Base-by-base conservation (phyloP, 2,113 vertebrate genomes). In the Amphiprion ocellaris region DNA sequence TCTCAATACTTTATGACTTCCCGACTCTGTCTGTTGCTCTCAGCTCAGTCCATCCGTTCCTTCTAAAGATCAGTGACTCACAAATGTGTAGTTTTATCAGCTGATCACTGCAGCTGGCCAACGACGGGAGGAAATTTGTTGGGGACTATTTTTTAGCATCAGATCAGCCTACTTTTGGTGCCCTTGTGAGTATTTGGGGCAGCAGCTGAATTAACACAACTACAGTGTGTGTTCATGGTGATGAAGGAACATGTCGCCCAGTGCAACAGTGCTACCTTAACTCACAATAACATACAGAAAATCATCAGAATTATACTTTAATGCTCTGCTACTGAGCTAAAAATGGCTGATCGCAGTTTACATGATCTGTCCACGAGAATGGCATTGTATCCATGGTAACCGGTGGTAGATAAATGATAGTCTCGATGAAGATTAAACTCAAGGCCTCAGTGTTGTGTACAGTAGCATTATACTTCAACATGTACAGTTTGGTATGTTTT, bases 401-500 rank as follows among this genome's bases (percentile, higher is more conserved):
- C 11, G 21, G 44, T 10, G 30, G 30, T 11, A 19, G 46, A 37
- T 15, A 5, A 23, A 7, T 8, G 47, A 50, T n/a, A 41, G 41
- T 10, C 41, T 2, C 11, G 41, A 15, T 44, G 41, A 44, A 14
- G 41, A 44, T 15, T 15, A 4, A 44, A 14, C 41, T 44, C 14
- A 14, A 44, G 47, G 17, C 54, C 6, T 41, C 52, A 12, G 69
- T 26, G 63, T 60, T 53, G 58, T 77, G 55, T 54, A 49, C 66
- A 70, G 46, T 67, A 62, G 26, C 67, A 17, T 67, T 55, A 60
- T 4, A 30, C 50, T 16, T 63, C 30, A 16, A 14, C 26, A 2
- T 74, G 78, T 74, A 73, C 79, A 67, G 61, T 79, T 71, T 50
- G 55, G 23, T 64, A 17, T 70, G 33, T 69, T 24, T 55, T 53